phyloP scores from a whole-genome alignment of 2,797 vertebrate genomes.

The Peromyscus eremicus region DNA sequence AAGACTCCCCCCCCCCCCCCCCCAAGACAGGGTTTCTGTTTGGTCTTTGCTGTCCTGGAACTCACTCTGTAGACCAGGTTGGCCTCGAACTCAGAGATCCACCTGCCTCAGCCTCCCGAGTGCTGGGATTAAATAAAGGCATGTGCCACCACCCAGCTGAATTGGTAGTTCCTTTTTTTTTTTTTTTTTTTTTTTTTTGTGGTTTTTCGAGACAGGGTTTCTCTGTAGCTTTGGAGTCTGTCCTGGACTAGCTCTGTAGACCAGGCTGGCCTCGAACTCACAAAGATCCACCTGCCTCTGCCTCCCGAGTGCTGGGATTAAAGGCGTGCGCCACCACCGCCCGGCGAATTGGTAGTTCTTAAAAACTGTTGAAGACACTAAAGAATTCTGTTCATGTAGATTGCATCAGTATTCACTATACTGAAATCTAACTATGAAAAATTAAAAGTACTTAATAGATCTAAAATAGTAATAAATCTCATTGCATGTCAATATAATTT shows the following conservation, averaged over 20 bases:
- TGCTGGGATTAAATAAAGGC: no score
- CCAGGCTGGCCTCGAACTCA: neutral
- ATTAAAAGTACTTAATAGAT: neutral
- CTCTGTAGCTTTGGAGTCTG: neutral
- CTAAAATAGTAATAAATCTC: neutral
- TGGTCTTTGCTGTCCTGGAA: no score
- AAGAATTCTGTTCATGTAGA: conserved; percentile 30
- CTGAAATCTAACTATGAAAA: conserved; percentile 32
- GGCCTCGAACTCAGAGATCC: no score
- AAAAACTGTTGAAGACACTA: neutral
- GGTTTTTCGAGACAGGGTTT: neutral
- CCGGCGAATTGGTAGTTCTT: neutral
- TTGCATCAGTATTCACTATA: neutral
- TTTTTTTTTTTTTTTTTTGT: neutral
- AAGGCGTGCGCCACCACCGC: no score
- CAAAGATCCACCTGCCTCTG: neutral
- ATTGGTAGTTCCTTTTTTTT: no score
- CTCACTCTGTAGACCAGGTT: no score
- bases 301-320: neutral
- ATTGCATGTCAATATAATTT: neutral
- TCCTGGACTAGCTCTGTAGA: no score
- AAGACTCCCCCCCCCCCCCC: no score
- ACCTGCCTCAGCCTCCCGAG: no score
- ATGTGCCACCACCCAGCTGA: no score
- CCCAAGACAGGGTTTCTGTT: no score